phyloP scores from a whole-genome alignment of 2,888 invertebrate species.

The Dyspetes luteomarginatus region DNA sequence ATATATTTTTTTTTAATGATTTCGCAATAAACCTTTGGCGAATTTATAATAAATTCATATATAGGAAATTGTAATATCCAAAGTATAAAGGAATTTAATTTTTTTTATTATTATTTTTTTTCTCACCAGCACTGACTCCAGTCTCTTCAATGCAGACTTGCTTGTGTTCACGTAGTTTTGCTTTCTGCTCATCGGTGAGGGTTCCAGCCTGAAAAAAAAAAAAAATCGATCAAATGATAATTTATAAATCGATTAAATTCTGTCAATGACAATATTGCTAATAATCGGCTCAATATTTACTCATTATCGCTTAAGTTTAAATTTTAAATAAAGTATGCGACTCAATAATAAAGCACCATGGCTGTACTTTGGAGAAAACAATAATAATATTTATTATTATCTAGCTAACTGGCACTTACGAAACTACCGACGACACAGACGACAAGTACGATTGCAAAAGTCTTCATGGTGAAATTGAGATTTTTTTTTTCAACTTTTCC shows the following conservation, averaged over 20 bases:
- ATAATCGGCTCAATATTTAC: too few species aligned
- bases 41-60: too few species aligned
- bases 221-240: not conserved
- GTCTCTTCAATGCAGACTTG: constrained; percentile 71
- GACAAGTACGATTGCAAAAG: constrained; percentile 62
- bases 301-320: too few species aligned
- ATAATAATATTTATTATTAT: too few species aligned
- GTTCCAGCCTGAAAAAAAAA: constrained; percentile 40
- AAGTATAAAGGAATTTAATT: too few species aligned
- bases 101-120: not conserved
- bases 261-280: too few species aligned
- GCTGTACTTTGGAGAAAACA: too few species aligned
- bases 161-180: constrained; percentile 70
- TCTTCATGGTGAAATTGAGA: constrained; percentile 66
- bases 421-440: constrained; percentile 67
- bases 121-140: constrained; percentile 72
- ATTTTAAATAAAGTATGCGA: too few species aligned
- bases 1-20: not conserved
- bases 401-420: too few species aligned
- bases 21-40: not conserved
- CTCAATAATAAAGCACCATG: too few species aligned
- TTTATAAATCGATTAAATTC: not conserved
- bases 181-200: constrained; percentile 55
- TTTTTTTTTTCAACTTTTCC: not conserved
- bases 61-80: not conserved